Base-by-base conservation (phyloP, 53 echinoderm and acorn worm species). In the Actinopyga echinites region DNA sequence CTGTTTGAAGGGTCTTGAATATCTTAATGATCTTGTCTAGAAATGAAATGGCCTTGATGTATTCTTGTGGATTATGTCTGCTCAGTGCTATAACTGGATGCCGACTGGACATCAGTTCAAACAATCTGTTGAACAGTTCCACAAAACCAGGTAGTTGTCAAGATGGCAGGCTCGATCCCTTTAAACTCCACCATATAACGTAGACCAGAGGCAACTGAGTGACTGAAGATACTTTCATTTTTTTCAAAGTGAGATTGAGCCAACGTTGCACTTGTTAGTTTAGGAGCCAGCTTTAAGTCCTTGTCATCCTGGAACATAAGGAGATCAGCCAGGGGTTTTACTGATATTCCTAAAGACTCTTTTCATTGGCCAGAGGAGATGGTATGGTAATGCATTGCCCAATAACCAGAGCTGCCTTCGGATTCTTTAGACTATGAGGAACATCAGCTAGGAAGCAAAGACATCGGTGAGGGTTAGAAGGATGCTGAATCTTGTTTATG, bases 221-320 rank as follows among this genome's bases (percentile, higher is more conserved):
- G 87, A 26, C 90, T 93, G 49, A 93, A 20, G 88, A 87, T 5
- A 93, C 85, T 42, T 93, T 93, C 88, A 88, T 93, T 56, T 93
- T n/a, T 93, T 26, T 90, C 87, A 65, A 93, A 93, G 54, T 93
- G 93, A 21, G 88, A 85, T 24, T 85, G 90, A 10, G 63, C 38
- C 5, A 90, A 37, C 19, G 28, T 60, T 3, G 87, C 79, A 25
- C 32, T n/a, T 34, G 57, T 78, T 19, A 93, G 79, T 36, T 85
- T 87, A 4, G 88, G 86, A 12, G 93, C 93, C 30, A 88, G 79
- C 40, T 87, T 93, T 43, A 93, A 56, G 30, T 85, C 83, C 63
- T 78, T 65, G 44, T 74, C 31, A 4, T 83, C 85, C 55, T 93
- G 90, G 63, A 89, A 93, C 35, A 17, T 64, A 8, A 79, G 77